These are phyloP conservation scores for Hemithea aestivaria DNA, from an alignment of 2,888 invertebrate genomes.

Conservation along the genomic window DNA sequence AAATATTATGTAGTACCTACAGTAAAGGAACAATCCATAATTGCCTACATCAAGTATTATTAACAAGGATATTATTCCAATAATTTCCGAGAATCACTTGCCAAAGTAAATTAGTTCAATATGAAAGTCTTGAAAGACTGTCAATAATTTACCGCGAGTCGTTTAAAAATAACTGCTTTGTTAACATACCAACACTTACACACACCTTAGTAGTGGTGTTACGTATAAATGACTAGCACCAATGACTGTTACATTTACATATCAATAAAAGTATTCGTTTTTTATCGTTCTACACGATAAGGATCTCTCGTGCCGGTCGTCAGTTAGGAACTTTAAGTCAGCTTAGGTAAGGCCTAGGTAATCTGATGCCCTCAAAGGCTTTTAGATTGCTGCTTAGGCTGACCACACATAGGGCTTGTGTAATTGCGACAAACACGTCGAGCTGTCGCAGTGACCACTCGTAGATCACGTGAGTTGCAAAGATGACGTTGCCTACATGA, in stretches of 20 bases:
- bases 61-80: not conserved
- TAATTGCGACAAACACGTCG: too few relatives aligned
- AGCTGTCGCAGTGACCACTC: too few relatives aligned
- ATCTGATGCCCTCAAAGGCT: slow-evolving; percentile 8
- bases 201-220: not conserved
- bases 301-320: slow-evolving; percentile 23
- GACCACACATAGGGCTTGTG: too few relatives aligned
- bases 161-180: too few relatives aligned
- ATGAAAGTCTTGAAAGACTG: too few relatives aligned
- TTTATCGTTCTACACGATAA: slow-evolving; percentile 16
- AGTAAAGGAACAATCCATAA: too few relatives aligned
- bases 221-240: slow-evolving; percentile 10
- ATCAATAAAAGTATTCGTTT: slow-evolving; percentile 22
- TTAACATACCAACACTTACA: too few relatives aligned
- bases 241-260: slow-evolving; percentile 21
- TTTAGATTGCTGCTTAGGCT: too few relatives aligned
- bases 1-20: too few relatives aligned
- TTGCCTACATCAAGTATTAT: not conserved
- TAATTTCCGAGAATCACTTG: not conserved
- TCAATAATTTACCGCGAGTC: too few relatives aligned
- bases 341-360: not conserved
- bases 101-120: not conserved
- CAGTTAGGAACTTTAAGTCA: slow-evolving; percentile 10
- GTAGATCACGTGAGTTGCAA: too few relatives aligned
- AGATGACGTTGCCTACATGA: too few relatives aligned